Conservation (phyloP, 2,113 vertebrate genomes). For the Siphamia tubifer region DNA sequence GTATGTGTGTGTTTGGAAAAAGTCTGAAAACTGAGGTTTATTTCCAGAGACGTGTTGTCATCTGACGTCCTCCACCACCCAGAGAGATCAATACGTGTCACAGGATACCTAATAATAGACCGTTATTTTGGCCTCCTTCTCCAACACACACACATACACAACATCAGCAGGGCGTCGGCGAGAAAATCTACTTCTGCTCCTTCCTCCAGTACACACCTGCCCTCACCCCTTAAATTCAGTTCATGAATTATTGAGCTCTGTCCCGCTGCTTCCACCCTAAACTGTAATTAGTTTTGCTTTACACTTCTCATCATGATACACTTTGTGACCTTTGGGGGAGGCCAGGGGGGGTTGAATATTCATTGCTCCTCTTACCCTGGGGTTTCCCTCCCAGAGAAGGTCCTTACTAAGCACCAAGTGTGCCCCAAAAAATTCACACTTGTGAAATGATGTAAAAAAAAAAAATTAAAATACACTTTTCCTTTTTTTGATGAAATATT, state of each 20-base stretch:
- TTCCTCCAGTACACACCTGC: conserved; percentile 34
- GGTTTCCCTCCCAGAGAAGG: too few relatives aligned
- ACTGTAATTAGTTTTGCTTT: conserved; percentile 68
- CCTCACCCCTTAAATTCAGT: conserved; percentile 44
- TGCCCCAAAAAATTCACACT: too few relatives aligned
- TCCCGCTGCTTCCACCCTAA: conserved; percentile 48
- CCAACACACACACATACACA: background rate
- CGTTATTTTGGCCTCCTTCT: background rate
- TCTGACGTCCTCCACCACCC: background rate
- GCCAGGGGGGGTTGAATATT: background rate
- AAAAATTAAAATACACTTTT: too few relatives aligned
- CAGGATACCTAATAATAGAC: background rate
- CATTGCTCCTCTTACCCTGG: conserved; percentile 54
- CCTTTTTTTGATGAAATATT: too few relatives aligned
- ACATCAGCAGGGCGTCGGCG: background rate
- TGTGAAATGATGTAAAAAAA: too few relatives aligned
- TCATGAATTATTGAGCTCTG: conserved; percentile 71
- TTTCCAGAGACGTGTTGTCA: conserved; percentile 2
- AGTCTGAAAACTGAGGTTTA: too few relatives aligned
- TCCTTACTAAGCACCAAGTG: too few relatives aligned
- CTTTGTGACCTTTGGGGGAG: background rate
- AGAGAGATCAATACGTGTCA: conserved; percentile 7
- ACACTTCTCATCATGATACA: conserved; percentile 44
- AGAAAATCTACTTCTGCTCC: conserved; percentile 30
- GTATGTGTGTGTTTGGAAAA: too few relatives aligned